Conservation (phyloP, 2,888 invertebrate genomes). For the Cotesia congregata region DNA sequence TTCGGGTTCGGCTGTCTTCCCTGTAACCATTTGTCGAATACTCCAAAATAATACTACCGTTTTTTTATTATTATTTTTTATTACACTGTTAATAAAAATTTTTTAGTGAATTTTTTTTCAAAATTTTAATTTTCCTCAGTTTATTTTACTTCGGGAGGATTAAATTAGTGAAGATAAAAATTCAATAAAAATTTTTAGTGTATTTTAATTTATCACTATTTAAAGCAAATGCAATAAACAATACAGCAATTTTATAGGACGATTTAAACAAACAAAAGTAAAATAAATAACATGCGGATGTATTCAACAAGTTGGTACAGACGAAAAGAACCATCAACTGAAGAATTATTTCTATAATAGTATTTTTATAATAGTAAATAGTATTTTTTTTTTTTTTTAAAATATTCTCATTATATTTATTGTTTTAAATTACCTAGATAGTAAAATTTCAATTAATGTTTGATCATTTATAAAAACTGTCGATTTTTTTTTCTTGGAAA, state of each 20-base stretch:
- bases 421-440: too few species aligned
- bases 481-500: too few species aligned
- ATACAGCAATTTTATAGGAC: too few species aligned
- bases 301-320: constrained; percentile 69
- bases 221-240: neutral
- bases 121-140: too few species aligned
- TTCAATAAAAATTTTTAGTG: too few species aligned
- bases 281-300: constrained; percentile 49
- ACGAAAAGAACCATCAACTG: constrained; percentile 28
- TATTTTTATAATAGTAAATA: neutral
- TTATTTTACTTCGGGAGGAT: too few species aligned
- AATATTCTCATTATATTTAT: neutral
- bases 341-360: constrained; percentile 29
- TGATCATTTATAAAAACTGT: too few species aligned
- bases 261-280: neutral
- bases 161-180: too few species aligned
- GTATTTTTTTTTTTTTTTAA: neutral
- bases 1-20: constrained; percentile 82
- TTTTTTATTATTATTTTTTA: neutral
- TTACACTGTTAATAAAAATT: too few species aligned
- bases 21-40: constrained; percentile 71
- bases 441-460: too few species aligned
- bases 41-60: constrained; percentile 52
- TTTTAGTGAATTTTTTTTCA: too few species aligned
- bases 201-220: neutral